A percentile compares a stretch with the other conserved stretches of the same genome.
These are phyloP conservation scores for Drosophila borealis DNA, from an alignment of 2,888 invertebrate species.

Conservation along the genomic window DNA sequence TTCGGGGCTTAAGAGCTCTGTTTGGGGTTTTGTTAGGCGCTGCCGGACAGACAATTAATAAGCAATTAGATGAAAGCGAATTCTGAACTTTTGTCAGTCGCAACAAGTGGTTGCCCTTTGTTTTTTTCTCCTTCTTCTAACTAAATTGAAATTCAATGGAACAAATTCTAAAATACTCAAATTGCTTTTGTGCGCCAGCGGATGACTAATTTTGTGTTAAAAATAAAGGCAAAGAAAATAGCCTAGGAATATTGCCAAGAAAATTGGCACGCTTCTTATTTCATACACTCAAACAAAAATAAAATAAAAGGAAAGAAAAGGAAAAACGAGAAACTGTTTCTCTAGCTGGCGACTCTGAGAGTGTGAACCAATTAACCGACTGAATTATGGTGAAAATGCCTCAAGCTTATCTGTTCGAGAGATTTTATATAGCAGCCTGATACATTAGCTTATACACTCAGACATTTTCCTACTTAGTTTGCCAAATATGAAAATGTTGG, in stretches of 20 bases:
- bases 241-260: conserved; percentile 65
- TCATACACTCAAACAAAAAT: conserved; percentile 26
- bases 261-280: conserved; percentile 75
- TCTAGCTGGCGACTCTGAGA: conserved; percentile 9
- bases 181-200: conserved; percentile 28
- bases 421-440: conserved; percentile 14
- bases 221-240: conserved; percentile 57
- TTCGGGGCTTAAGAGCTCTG: conserved; percentile 10
- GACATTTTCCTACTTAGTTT: conserved; percentile 28
- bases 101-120: conserved; percentile 63
- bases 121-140: conserved; percentile 13
- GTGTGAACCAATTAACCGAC: conserved; percentile 72
- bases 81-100: conserved; percentile 17
- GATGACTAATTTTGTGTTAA: conserved; percentile 71
- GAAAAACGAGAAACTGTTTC: background rate
- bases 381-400: conserved; percentile 64
- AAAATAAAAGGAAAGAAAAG: conserved; percentile 10
- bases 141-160: conserved; percentile 46
- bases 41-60: conserved; percentile 28
- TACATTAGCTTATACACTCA: background rate
- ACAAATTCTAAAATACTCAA: conserved; percentile 24
- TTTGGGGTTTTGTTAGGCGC: conserved; percentile 15
- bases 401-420: conserved; percentile 38
- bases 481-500: conserved; percentile 34
- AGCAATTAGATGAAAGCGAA: conserved; percentile 37